Base-by-base conservation (phyloP, 2,113 vertebrate genomes). In the Scalopus aquaticus region DNA sequence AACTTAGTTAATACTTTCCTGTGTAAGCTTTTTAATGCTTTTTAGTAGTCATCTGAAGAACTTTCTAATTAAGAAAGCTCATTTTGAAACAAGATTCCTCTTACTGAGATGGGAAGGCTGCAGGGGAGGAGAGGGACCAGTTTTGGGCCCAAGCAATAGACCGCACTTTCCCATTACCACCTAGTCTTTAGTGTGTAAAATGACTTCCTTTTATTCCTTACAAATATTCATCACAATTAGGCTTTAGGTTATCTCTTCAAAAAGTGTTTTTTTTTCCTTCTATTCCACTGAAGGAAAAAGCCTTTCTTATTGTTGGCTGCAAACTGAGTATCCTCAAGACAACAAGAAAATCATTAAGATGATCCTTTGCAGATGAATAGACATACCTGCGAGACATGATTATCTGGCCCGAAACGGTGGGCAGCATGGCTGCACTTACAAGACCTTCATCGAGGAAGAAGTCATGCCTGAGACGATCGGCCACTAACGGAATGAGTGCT, bases 1-100 rank as follows among this genome's bases (percentile, higher is more conserved):
- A 56, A 79, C 74, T 35, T 46, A 88, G 62, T 89, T 32, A 93
- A n/a, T 77, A 90, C 86, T 91, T 93, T 88, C 69, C 84, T 91
- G 1, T 72, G 35, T 42, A 85, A 67, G 13, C 13, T 64, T 65
- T 46, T 69, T 64, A 44, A 83, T 91, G 42, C 64, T 90, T 81
- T 28, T 91, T 70, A 65, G 51, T 77, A 65, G 87, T 73, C 54
- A 88, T 22, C 67, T 65, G 3, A 80, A 84, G 46, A 22, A 56
- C 20, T 56, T 56, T 56, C 54, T 56, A 44, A n/a, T n/a, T n/a
- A 54, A 54, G 51, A 19, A 54, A 54, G 54, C 54, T n/a, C n/a
- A n/a, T n/a, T n/a, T n/a, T n/a, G n/a, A n/a, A n/a, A 56, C 19
- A 56, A 17, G 49, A 16, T 51, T 56, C 20, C 5, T 22, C 51